Evolutionary conservation across 2,888 invertebrate genomes (phyloP), one percentile per base, ranked within the genome.

Genomic region (Ametastegia equiseti): DNA sequence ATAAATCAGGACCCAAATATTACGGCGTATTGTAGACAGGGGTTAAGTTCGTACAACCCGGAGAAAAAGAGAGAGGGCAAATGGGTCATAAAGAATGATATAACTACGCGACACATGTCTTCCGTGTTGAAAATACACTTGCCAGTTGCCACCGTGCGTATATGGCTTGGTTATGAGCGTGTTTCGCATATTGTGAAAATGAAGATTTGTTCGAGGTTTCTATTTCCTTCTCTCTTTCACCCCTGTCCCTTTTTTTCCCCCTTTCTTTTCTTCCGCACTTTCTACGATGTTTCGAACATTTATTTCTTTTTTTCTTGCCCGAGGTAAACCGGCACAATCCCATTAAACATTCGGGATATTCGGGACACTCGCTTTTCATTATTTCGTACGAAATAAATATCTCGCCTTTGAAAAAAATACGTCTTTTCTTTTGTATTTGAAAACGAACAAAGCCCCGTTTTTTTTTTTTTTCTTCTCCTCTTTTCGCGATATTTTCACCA

Each of bases 31-130:
- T 54, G 47, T 80, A 45, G 71, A 79, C 71, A 79, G 81, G 71
- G 78, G 77, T 69, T n/a, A n/a, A n/a, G n/a, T n/a, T 67, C 47
- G 63, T 15, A 15, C 13, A 15, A 63, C 78, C 57, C 65, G 80
- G 79, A 75, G 50, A 30, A 63, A 50, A 69, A 15, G 47, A 67
- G 67, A 71, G 54, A 39, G 47, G 73, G 60, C 36, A n/a, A n/a
- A n/a, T 57, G 65, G 87, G 89, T 87, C 88, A 90, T 91, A 91
- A 91, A 91, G 90, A 90, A 91, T 89, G 90, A 91, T 91, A 91
- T 90, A 90, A 91, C 90, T 90, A 88, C 87, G 87, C 88, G 91
- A 91, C 91, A 91, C 89, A 90, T 91, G 91, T 91, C 91, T 88
- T 90, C 85, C 85, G 86, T 83, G 87, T 84, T 85, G 86, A 86